Conservation (phyloP, 2,113 vertebrate species). For the Sminthopsis crassicaudata region DNA sequence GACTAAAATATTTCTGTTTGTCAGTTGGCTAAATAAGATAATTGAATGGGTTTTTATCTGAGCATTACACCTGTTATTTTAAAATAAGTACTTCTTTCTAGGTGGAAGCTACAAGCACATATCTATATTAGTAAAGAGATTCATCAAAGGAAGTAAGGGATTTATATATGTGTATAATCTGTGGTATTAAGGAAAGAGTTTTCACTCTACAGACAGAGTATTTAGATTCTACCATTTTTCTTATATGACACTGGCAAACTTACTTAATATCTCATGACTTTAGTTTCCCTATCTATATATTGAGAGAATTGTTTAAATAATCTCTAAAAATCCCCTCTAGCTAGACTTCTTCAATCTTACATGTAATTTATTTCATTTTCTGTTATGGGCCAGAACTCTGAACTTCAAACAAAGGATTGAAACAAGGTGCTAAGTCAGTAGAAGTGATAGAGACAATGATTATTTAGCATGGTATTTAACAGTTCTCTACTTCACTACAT, state of each 20-base stretch:
- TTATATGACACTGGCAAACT: background rate
- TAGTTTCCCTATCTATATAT: background rate
- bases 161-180: background rate
- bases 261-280: background rate
- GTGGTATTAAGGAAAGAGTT: background rate
- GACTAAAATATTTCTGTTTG: background rate
- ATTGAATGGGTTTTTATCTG: background rate
- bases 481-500: too few species aligned
- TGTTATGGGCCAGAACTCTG: too few species aligned
- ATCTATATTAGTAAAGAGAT: background rate
- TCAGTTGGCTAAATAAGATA: background rate
- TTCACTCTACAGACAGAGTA: background rate
- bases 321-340: background rate
- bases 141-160: background rate
- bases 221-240: background rate
- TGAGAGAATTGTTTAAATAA: background rate
- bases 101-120: background rate
- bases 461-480: too few species aligned
- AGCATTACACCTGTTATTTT: background rate
- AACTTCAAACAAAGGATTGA: too few species aligned
- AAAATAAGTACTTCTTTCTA: background rate
- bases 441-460: too few species aligned
- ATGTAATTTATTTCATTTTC: background rate
- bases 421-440: too few species aligned
- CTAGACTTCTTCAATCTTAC: background rate